phyloP scores from a whole-genome alignment of 2,113 vertebrate species.

The Phrynosoma blainvillii region DNA sequence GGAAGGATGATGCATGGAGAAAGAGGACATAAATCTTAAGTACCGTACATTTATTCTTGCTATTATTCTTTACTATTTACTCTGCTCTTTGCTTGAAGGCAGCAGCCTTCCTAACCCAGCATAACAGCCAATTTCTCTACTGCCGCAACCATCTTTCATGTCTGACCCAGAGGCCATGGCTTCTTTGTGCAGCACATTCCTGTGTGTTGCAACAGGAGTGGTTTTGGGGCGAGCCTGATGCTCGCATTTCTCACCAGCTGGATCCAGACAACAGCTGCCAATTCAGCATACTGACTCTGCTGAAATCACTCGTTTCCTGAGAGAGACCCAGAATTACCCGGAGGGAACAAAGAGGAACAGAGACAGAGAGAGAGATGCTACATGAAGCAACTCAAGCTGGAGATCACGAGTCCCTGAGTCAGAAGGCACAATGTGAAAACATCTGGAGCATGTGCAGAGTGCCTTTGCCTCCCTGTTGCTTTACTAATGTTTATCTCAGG shows the following conservation, averaged over 20 bases:
- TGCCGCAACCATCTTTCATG: background rate
- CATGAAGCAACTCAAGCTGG: background rate
- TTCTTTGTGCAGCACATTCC: background rate
- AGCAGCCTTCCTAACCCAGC: background rate
- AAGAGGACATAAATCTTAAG: background rate
- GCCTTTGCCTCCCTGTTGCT: background rate
- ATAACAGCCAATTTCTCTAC: background rate
- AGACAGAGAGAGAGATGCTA: background rate
- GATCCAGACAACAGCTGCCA: background rate
- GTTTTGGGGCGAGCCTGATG: constrained; percentile 17
- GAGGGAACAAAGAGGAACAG: background rate
- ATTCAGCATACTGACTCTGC: constrained; percentile 20
- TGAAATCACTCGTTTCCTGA: constrained; percentile 10
- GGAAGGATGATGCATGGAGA: background rate
- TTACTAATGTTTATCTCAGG: too few species aligned
- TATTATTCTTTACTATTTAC: background rate
- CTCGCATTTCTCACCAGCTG: background rate
- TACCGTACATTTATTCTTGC: too few species aligned
- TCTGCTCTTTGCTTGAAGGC: fast-evolving
- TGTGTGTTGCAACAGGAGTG: constrained; percentile 16
- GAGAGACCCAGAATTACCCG: background rate
- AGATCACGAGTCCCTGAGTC: background rate
- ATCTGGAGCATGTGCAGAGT: background rate
- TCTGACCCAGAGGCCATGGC: background rate
- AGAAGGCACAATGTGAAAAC: background rate